Conservation (phyloP, 2,797 vertebrate genomes). For the Epinephelus malabaricus region DNA sequence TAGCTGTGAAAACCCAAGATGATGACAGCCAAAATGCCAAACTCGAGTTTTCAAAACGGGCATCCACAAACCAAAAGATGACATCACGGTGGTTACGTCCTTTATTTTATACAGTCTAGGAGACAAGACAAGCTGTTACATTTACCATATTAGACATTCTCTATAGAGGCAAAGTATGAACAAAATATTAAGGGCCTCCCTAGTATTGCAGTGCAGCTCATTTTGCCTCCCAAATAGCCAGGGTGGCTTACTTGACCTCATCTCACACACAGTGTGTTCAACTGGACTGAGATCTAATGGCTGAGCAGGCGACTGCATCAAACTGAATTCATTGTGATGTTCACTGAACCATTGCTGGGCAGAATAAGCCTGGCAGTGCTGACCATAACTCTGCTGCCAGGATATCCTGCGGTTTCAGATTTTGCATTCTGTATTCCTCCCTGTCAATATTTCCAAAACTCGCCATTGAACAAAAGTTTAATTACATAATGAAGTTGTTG, state of each 20-base stretch:
- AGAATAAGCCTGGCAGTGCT: not conserved
- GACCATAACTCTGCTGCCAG: not conserved
- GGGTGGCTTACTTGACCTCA: not conserved
- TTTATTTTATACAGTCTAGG: no score
- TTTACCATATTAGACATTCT: not conserved
- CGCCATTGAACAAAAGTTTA: not conserved
- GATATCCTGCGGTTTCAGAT: not conserved
- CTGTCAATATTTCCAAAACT: not conserved
- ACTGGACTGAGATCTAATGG: conserved; percentile 35
- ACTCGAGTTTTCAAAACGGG: no score
- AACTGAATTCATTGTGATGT: conserved; percentile 21
- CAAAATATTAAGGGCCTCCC: not conserved
- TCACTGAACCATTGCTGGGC: conserved; percentile 17
- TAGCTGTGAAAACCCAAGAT: no score
- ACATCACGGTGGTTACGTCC: no score
- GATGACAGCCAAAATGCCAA: no score
- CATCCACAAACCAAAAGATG: no score
- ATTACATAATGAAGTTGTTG: not conserved
- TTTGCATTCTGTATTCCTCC: not conserved
- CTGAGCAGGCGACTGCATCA: conserved; percentile 18
- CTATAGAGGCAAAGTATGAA: not conserved
- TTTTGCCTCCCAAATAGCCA: not conserved
- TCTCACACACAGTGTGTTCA: conserved; percentile 23
- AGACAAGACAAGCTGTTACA: conserved; percentile 19
- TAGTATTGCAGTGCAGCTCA: not conserved